Evolutionary conservation across 2,888 invertebrate genomes (phyloP).

Genomic region (Drosophila austrosaltans): DNA sequence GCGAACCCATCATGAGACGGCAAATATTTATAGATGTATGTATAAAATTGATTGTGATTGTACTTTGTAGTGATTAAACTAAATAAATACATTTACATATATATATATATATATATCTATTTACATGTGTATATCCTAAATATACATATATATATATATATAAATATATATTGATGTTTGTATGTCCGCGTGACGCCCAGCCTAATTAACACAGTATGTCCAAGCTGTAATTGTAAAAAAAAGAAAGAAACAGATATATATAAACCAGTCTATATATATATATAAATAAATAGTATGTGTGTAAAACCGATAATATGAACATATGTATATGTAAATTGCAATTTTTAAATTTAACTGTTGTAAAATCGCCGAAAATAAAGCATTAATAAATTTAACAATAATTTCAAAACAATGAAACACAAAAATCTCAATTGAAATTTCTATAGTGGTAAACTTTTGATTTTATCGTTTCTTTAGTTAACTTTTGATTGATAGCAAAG

Average conservation of each 20-base stretch:
- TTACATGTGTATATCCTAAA: slow-evolving; percentile 51
- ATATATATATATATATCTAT: slow-evolving; percentile 45
- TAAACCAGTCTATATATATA: neutral
- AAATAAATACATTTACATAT: slow-evolving; percentile 22
- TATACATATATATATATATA: slow-evolving; percentile 56
- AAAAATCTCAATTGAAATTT: slow-evolving; percentile 28
- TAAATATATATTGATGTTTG: slow-evolving; percentile 49
- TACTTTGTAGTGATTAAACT: slow-evolving; percentile 52
- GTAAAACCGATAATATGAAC: neutral
- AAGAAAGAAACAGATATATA: neutral
- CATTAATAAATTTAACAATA: slow-evolving; percentile 5
- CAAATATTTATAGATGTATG: slow-evolving; percentile 33
- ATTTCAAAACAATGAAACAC: slow-evolving; percentile 10
- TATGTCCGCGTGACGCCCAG: slow-evolving; percentile 9
- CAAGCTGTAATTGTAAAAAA: slow-evolving; percentile 43
- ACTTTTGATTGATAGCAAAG: neutral
- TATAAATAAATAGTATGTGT: slow-evolving; percentile 2
- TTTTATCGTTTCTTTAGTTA: neutral
- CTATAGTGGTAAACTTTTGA: neutral
- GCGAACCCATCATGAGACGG: slow-evolving; percentile 9
- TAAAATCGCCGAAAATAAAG: slow-evolving; percentile 9
- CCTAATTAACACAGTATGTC: slow-evolving; percentile 29
- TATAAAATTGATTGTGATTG: slow-evolving; percentile 55
- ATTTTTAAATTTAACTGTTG: slow-evolving; percentile 8
- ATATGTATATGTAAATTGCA: slow-evolving; percentile 36